Evolutionary conservation across 2,888 invertebrate species (phyloP), one percentile per base, ranked within the genome.

Genomic region (Clanis bilineata): DNA sequence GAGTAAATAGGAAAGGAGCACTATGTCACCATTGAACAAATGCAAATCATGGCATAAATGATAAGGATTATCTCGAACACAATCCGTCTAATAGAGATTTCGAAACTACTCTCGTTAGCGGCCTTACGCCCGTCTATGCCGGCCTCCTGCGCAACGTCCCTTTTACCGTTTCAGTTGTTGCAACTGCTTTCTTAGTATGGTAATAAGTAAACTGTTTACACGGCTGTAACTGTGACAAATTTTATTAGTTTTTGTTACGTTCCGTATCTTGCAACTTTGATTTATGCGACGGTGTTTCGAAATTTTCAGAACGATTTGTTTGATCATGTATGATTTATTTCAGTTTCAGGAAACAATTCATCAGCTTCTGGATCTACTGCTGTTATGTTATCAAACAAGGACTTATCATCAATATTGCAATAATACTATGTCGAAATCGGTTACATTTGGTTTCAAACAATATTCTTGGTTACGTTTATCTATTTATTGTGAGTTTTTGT

Each of bases 141-240:
- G 57, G 57, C 66, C 57, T 61, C 61, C 70, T 74, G 70, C 75
- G 74, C 75, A 76, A 76, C 69, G 62, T 69, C 61, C 66, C 64
- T 68, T 65, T 66, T 64, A 59, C 75, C 71, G 70, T 74, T 73
- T 71, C 72, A 66, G 74, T 68, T 57, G 65, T 70, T 70, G 67
- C 70, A 73, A 75, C 67, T 70, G 73, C 68, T 71, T 72, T 76
- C 70, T 66, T 59, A 73, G 71, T 77, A 79, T 78, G 77, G 70
- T 72, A 76, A 76, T 76, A 61, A 69, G 66, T 67, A 71, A 57
- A 59, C 62, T 62, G 56, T 63, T 66, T 66, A 61, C 68, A 67
- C 77, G 69, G 73, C 72, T 74, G 65, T 71, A 45, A 62, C 60
- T 61, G 61, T 69, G 73, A 72, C 70, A 73, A 71, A 76, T 65